Percentiles rank a stretch among this genome's conserved stretches.
Conservation (phyloP, 2,113 vertebrate species). For the Ramphastos sulfuratus region DNA sequence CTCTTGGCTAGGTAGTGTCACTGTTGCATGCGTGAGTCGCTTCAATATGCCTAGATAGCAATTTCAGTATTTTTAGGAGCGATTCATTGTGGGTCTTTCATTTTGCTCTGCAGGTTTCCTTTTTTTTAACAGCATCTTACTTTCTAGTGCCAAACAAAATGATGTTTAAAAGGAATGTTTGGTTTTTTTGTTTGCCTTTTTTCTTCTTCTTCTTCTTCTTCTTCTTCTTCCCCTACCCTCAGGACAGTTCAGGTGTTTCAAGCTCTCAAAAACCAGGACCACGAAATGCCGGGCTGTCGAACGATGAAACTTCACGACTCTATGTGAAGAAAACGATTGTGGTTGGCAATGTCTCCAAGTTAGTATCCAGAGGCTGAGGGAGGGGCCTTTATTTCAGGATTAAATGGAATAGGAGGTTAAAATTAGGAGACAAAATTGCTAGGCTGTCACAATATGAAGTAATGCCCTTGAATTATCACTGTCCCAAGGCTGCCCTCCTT, state of each 20-base stretch:
- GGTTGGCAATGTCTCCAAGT: conserved; percentile 98
- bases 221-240: conserved; percentile 46
- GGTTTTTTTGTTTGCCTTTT: conserved; percentile 46
- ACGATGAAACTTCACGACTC: conserved; percentile 90
- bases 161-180: conserved; percentile 44
- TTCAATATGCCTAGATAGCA: neutral
- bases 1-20: neutral
- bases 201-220: conserved; percentile 28
- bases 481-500: neutral
- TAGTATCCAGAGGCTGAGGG: conserved; percentile 57
- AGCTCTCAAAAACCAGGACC: conserved; percentile 80
- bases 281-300: conserved; percentile 81
- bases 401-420: neutral
- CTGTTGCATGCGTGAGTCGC: neutral
- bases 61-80: neutral
- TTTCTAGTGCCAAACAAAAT: conserved; percentile 5
- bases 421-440: neutral
- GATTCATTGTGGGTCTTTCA: neutral
- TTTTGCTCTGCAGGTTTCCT: neutral
- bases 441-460: neutral
- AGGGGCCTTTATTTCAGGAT: neutral
- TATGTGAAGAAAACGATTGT: conserved; percentile 98
- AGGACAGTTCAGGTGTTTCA: conserved; percentile 86
- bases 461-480: neutral
- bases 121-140: neutral